These are phyloP conservation scores for Electrophaes corylata DNA, from an alignment of 2,888 invertebrate genomes.

Conservation along the genomic window DNA sequence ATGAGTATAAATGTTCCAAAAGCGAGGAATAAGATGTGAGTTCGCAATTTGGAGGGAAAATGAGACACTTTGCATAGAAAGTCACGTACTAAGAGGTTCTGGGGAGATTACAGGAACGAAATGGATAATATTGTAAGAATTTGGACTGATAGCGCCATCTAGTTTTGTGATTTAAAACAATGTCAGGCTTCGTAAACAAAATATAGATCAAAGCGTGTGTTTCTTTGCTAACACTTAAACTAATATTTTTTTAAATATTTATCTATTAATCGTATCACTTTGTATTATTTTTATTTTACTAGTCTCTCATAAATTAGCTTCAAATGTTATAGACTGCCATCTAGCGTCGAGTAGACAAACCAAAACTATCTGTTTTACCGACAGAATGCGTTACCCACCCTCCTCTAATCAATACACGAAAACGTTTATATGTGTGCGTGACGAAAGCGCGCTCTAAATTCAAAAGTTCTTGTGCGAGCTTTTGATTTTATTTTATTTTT, in stretches of 20 bases:
- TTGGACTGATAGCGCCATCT: slow-evolving; percentile 62
- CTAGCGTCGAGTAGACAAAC: slow-evolving; percentile 57
- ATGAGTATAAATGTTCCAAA: slow-evolving; percentile 74
- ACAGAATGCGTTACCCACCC: slow-evolving; percentile 39
- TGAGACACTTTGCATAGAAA: slow-evolving; percentile 73
- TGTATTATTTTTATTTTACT: too few species aligned
- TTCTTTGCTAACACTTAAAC: too few species aligned
- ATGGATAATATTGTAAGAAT: slow-evolving; percentile 28
- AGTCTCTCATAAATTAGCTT: neutral
- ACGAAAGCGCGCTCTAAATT: slow-evolving; percentile 62
- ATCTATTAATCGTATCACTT: too few species aligned
- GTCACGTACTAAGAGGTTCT: slow-evolving; percentile 67
- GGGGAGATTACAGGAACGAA: slow-evolving; percentile 32
- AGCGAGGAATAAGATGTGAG: slow-evolving; percentile 74
- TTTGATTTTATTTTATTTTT: slow-evolving; percentile 17
- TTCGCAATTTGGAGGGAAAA: slow-evolving; percentile 74
- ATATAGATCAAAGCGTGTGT: too few species aligned
- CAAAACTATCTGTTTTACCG: slow-evolving; percentile 56
- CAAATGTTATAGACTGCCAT: slow-evolving; percentile 44
- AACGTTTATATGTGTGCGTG: slow-evolving; percentile 58
- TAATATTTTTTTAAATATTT: too few species aligned
- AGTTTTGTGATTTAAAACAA: slow-evolving; percentile 4
- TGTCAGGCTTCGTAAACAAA: neutral
- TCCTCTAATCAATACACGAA: slow-evolving; percentile 43
- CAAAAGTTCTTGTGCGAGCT: slow-evolving; percentile 40